Conservation (phyloP, 2,888 invertebrate genomes). For the Alcis repandata region DNA sequence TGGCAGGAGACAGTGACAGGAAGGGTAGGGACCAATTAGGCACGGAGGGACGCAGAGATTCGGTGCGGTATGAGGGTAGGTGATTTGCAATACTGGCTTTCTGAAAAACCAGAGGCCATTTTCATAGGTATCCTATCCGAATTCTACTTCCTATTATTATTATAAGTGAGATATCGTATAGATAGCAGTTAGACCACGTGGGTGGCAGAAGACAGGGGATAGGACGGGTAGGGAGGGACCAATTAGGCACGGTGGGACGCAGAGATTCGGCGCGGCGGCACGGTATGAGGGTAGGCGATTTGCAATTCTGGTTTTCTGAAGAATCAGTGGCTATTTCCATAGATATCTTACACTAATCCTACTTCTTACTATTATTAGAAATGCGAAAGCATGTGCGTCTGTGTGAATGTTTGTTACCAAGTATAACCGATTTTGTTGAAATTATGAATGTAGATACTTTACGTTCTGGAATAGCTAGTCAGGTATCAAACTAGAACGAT, state of each 20-base stretch:
- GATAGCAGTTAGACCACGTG: constrained; percentile 27
- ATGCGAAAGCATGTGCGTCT: no score
- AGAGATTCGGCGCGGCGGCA: constrained; percentile 11
- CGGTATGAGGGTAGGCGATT: constrained; percentile 10
- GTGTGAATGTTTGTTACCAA: no score
- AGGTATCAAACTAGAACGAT: no score
- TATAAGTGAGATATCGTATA: constrained; percentile 8
- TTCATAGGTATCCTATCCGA: no score
- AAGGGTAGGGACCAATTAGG: constrained; percentile 26
- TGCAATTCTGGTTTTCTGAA: constrained; percentile 2
- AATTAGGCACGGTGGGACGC: constrained; percentile 28
- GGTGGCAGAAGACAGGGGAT: constrained; percentile 15
- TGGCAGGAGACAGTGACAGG: constrained; percentile 9
- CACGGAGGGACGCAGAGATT: constrained; percentile 19
- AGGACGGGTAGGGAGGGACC: constrained; percentile 13
- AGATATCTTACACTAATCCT: no score
- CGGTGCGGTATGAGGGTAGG: constrained; percentile 4
- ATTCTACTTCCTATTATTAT: no score
- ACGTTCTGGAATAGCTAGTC: no score
- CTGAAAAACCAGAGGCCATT: neutral
- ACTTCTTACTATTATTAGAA: no score
- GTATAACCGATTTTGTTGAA: no score
- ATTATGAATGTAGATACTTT: no score
- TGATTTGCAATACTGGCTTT: constrained; percentile 8
- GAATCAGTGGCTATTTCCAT: no score